Base-by-base conservation (phyloP, 2,888 invertebrate genomes). In the Euclidia mi region DNA sequence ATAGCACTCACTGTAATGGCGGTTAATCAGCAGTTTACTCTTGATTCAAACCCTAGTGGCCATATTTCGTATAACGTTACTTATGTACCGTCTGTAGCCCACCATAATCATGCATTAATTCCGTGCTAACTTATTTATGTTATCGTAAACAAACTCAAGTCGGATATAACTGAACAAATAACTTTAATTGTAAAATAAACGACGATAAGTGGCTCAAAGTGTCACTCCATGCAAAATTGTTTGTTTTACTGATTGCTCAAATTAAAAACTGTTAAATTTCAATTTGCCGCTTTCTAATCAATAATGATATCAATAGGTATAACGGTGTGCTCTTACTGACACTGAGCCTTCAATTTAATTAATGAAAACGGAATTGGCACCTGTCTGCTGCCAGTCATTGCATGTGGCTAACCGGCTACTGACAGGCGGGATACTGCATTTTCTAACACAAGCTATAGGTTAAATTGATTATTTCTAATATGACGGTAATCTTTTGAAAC, bases 11-110 rank as follows among this genome's bases (percentile, higher is more conserved):
- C 82, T 79, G 90, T 90, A 88, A 91, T 90, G 90, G 89, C 85
- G 85, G 87, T 89, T 94, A 93, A 92, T 92, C 90, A 90, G 86
- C 84, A 87, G 88, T 90, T 90, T 89, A 90, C 85, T 87, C 78
- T 86, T 76, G 85, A 85, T 90, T 89, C 82, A 87, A 87, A 79
- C 78, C 81, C 78, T 84, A 80, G 79, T 73, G 74, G 69, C 72
- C 71, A 68, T 75, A 69, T 73, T 77, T 69, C 56, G 62, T 71
- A 56, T 70, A 67, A 70, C 61, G 57, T 64, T 56, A 61, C 44
- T 65, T 82, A 77, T 85, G 73, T 79, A 71, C 73, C 56, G 53
- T 65, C 55, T 25, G 41, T 65, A 50, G 48, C 42, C 53, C 61
- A 56, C 55, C 58, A 73, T 65, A 78, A 75, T 78, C 80, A 79